A percentile compares a stretch with the other conserved stretches of the same genome.
Evolutionary conservation across 2,113 vertebrate genomes (phyloP).

Genomic region (Podarcis cretensis): DNA sequence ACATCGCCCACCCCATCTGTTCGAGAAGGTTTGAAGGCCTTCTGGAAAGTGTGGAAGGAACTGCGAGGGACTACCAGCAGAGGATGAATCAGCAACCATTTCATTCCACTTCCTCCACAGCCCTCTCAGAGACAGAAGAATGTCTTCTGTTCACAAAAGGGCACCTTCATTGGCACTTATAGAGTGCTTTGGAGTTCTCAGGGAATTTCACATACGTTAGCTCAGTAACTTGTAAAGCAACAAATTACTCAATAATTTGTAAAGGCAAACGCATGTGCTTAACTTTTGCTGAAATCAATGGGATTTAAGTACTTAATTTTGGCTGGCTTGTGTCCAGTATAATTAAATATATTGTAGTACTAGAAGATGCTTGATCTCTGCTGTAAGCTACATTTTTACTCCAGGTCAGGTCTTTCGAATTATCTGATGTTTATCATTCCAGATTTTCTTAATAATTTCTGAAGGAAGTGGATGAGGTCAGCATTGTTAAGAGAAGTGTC

Average conservation of each 20-base stretch:
- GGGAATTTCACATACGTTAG: background rate
- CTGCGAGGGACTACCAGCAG: background rate
- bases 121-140: background rate
- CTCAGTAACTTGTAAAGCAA: background rate
- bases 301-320: slow-evolving; percentile 5
- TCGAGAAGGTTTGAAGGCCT: background rate
- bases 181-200: background rate
- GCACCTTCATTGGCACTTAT: background rate
- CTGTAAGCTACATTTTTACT: slow-evolving; percentile 28
- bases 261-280: background rate
- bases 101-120: background rate
- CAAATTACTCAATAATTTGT: background rate
- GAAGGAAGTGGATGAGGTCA: slow-evolving; percentile 45
- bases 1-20: background rate
- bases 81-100: background rate
- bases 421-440: slow-evolving; percentile 56
- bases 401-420: slow-evolving; percentile 44
- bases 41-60: background rate
- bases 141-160: background rate
- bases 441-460: slow-evolving; percentile 56
- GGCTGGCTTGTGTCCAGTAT: slow-evolving; percentile 7
- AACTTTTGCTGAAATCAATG: slow-evolving; percentile 9
- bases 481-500: slow-evolving; percentile 40
- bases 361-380: slow-evolving; percentile 39
- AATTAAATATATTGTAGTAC: slow-evolving; percentile 39